Base-by-base conservation (phyloP, 1,140 invertebrate genomes). In the Drosophila miranda region DNA sequence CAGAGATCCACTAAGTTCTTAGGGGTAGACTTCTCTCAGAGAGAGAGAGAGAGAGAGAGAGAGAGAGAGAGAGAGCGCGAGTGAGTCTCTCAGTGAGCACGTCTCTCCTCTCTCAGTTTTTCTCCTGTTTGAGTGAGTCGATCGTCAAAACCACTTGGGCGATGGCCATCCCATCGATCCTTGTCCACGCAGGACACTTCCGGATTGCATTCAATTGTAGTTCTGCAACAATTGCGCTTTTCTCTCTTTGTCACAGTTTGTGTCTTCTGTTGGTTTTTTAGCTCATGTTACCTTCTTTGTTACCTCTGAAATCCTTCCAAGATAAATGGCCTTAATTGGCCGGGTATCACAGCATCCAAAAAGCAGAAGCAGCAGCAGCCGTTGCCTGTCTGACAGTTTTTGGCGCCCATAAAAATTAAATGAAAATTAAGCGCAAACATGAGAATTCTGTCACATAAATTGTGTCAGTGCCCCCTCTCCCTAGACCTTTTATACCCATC, bases 361-460 rank as follows among this genome's bases (percentile, higher is more conserved):
- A 42, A 57, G 42, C 26, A 49, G 16, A 8, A 51, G 26, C 51
- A 52, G 19, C 11, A 55, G 54, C 54, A 62, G 63, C 51, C 59
- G 59, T 54, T 28, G 19, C 48, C 23, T 57, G 43, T 51, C 53
- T 14, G 28, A 42, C 56, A 67, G 52, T 64, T 54, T 75, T 87
- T 87, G 78, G 84, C 83, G 78, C 74, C 73, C 80, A 84, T 89
- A 89, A 89, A 81, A 89, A 87, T 86, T 89, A 81, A 84, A 75
- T 11, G 54, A 89, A 78, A 89, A 89, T 89, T 89, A 89, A 89
- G 84, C 80, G 86, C 77, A 89, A 89, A 89, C 84, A 89, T 80
- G 80, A 72, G 69, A 89, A 78, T 73, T 75, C 57, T 89, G 86
- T 89, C 84, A 81, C 84, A 89, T 89, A 89, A 89, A 89, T 89